phyloP scores from a whole-genome alignment of 2,797 vertebrate species.

The Malacoraja senta region DNA sequence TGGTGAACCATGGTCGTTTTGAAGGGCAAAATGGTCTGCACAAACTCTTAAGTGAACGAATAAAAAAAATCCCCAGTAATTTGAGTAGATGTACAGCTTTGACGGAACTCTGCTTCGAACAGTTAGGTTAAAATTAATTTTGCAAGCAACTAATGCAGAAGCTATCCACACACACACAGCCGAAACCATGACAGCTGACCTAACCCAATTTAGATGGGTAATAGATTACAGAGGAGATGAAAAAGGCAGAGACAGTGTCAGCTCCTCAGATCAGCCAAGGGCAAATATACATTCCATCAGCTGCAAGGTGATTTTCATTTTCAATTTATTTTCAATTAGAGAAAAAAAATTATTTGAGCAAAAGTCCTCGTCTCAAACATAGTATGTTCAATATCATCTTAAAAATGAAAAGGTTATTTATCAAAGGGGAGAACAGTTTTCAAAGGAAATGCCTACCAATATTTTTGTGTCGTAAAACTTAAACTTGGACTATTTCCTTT shows the following conservation, averaged over 20 bases:
- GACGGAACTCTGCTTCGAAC: neutral
- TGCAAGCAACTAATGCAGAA: neutral
- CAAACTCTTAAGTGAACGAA: too few species aligned
- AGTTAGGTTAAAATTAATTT: neutral
- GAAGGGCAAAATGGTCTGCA: too few species aligned
- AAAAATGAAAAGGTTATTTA: neutral
- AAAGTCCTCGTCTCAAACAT: neutral
- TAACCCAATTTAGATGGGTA: neutral
- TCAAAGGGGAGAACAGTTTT: neutral
- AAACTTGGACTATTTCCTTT: neutral
- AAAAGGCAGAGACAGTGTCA: slow-evolving; percentile 36
- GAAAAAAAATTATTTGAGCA: neutral
- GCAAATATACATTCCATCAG: slow-evolving; percentile 41
- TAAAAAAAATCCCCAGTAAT: too few species aligned
- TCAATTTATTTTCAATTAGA: slow-evolving; percentile 43
- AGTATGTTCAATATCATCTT: neutral
- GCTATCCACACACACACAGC: neutral
- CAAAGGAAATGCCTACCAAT: neutral
- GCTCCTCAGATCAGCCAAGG: slow-evolving; percentile 39
- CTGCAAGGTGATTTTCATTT: slow-evolving; percentile 40
- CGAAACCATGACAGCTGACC: neutral
- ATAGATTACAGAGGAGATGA: neutral
- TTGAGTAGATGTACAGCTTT: neutral
- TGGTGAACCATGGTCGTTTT: too few species aligned
- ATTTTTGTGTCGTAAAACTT: neutral